phyloP scores from a whole-genome alignment of 2,113 vertebrate species.

The Bos indicus region DNA sequence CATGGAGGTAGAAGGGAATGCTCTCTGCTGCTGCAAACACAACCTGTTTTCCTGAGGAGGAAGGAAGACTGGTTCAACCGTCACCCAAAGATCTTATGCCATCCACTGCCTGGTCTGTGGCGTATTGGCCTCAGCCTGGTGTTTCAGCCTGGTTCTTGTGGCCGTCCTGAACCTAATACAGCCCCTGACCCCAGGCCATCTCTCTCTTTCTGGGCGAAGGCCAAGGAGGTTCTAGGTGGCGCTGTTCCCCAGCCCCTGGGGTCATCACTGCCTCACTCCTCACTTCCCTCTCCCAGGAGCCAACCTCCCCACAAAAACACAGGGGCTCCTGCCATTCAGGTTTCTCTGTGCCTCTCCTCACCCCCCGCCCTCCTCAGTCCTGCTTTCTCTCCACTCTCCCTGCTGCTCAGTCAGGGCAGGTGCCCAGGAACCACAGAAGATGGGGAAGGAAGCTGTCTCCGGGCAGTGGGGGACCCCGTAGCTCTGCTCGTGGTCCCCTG shows the following conservation, averaged over 20 bases:
- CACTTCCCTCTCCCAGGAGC: not conserved
- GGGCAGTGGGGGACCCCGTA: not conserved
- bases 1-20: conserved; percentile 1
- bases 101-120: not conserved
- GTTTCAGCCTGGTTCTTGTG: not conserved
- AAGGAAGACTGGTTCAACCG: conserved; percentile 1
- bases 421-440: conserved; percentile 30
- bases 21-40: not conserved
- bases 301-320: not conserved
- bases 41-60: conserved; percentile 22
- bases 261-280: not conserved
- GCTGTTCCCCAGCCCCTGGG: not conserved
- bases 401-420: not conserved
- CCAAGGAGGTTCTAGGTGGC: not conserved
- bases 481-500: conserved; percentile 35
- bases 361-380: not conserved
- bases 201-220: not conserved
- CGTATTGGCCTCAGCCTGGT: not conserved
- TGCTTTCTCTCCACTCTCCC: not conserved
- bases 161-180: not conserved
- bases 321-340: not conserved
- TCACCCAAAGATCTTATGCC: not conserved
- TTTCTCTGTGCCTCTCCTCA: not conserved
- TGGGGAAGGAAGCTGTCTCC: not conserved
- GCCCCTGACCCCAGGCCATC: not conserved